Conservation (phyloP, 2,888 invertebrate genomes). For the Drosophila monieri region DNA sequence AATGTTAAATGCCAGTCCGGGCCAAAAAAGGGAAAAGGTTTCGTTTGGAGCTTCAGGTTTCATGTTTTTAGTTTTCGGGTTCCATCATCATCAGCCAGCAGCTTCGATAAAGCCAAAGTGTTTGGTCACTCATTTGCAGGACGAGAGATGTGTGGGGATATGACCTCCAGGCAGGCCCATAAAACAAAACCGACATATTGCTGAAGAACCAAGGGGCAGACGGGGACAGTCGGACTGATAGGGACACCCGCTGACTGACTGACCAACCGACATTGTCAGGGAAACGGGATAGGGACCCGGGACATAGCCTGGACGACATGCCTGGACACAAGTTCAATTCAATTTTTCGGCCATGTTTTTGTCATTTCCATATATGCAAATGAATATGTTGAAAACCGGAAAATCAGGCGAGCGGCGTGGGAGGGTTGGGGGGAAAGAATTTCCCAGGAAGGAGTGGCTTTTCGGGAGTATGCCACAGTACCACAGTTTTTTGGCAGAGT, state of each 20-base stretch:
- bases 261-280: conserved; percentile 56
- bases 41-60: conserved; percentile 11
- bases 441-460: not conserved
- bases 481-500: no score
- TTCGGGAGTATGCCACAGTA: not conserved
- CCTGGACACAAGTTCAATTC: conserved; percentile 70
- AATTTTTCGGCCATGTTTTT: conserved; percentile 78
- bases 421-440: not conserved
- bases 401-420: conserved; percentile 49
- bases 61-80: conserved; percentile 3
- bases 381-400: conserved; percentile 64
- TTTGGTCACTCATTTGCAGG: conserved; percentile 62
- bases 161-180: conserved; percentile 44
- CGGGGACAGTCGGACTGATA: conserved; percentile 13
- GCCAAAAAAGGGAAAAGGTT: conserved; percentile 33
- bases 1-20: conserved; percentile 65
- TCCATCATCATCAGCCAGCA: conserved; percentile 35
- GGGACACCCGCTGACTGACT: conserved; percentile 37
- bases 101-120: conserved; percentile 61
- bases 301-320: conserved; percentile 39
- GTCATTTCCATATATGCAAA: conserved; percentile 79
- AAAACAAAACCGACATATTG: conserved; percentile 61
- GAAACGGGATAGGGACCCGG: conserved; percentile 28
- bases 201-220: conserved; percentile 11
- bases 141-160: not conserved